Base-by-base conservation (phyloP, 1,140 invertebrate genomes). In the Saccostrea cuccullata region DNA sequence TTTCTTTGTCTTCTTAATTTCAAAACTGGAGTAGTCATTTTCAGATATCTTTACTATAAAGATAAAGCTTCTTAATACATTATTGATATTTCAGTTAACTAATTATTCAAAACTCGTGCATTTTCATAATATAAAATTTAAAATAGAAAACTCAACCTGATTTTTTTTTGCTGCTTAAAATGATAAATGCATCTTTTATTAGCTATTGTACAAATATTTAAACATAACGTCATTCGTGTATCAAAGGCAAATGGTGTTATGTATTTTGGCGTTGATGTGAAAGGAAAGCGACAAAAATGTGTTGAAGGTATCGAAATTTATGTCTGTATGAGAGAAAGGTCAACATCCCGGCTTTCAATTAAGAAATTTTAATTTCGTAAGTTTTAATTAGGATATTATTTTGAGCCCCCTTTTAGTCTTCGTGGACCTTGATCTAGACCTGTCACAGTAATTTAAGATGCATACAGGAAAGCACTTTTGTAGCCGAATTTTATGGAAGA, bases 101-200 rank as follows among this genome's bases (percentile, higher is more conserved):
- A 73, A 23, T 73, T 26, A 26, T 26, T 73, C n/a, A 73, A 17
- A 77, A 77, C 4, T 36, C 70, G 23, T 77, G 26, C 23, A 77
- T 77, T 77, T 77, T 77, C 70, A 77, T 77, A 15, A 77, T 17
- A 77, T 77, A 36, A 36, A 26, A 77, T 36, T 77, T 77, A 77
- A 77, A 36, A 26, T 30, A 77, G 26, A 15, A 77, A 36, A 15
- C 30, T 30, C 13, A 77, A 77, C 23, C 0, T 73, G n/a, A 8
- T 30, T 30, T 77, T 77, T 30, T 36, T 26, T 26, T 73, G 26
- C 70, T 77, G 26, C 70, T 30, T 77, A 30, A 30, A 0, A 30
- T 77, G 70, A 77, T 36, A 15, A 77, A 77, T 77, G 70, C 12
- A 73, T 30, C 13, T 77, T 77, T 77, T 36, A 77, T 77, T 15